Conservation (phyloP, 2,113 vertebrate species). For the Patagioenas fasciata region DNA sequence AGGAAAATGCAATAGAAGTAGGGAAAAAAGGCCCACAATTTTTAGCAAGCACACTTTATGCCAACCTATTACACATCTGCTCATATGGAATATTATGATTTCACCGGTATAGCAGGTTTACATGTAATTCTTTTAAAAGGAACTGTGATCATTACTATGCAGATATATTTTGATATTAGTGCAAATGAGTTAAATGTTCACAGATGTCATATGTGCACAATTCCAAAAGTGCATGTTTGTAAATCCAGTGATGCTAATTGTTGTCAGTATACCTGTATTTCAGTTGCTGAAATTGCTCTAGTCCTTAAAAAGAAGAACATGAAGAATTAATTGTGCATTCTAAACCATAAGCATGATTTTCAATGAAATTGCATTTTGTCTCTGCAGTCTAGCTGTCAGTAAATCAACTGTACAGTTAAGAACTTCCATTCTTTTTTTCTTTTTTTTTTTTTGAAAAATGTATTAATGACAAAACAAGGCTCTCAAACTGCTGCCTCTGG, state of each 20-base stretch:
- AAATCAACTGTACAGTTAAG: conserved; percentile 32
- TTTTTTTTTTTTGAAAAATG: neutral
- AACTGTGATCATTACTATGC: neutral
- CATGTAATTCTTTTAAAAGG: neutral
- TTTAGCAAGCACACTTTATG: neutral
- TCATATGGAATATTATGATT: neutral
- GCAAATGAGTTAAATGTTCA: neutral
- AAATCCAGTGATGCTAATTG: neutral
- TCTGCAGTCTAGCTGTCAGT: conserved; percentile 8
- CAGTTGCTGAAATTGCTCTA: neutral
- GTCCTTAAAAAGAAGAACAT: neutral
- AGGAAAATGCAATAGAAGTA: neutral
- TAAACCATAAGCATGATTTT: neutral
- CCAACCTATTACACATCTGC: neutral
- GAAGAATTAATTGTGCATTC: neutral
- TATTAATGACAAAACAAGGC: conserved; percentile 53
- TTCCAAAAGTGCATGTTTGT: neutral
- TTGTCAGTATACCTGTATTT: neutral
- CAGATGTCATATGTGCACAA: neutral
- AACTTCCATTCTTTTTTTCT: too few species aligned
- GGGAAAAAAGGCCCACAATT: neutral
- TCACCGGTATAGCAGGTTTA: neutral
- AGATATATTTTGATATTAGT: neutral
- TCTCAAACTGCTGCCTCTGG: conserved; percentile 58
- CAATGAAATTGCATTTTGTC: conserved; percentile 27